Evolutionary conservation across 2,888 invertebrate genomes (phyloP), one percentile per base, ranked within the genome.

Genomic region (Zelleria hepariella): DNA sequence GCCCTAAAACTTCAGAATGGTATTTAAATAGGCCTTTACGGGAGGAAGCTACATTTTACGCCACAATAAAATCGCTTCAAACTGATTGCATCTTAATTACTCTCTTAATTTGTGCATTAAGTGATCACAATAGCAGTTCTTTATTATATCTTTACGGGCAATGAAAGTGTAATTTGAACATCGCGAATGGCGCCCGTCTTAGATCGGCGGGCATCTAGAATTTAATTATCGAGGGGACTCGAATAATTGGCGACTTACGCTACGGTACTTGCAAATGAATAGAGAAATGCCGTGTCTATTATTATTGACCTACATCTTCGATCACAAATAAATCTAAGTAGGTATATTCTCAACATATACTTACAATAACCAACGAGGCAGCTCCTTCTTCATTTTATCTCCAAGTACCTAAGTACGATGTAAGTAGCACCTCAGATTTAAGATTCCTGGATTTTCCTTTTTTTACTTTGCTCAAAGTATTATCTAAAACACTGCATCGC

Each of bases 181-280:
- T 83, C 85, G 79, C 83, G 53, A 86, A 83, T 72, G 82, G 72
- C 72, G 83, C 74, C 82, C 80, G 82, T 80, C 84, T 86, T 79
- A 82, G 80, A 84, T 81, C 80, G 82, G 83, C 70, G 82, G 80
- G 80, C 80, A 81, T 80, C 82, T 80, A 80, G 80, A 83, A 80
- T 86, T 87, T 86, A 86, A 86, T 87, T 86, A 82, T 79, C 69
- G 80, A 24, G 83, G 84, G 75, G 82, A 25, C 73, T 71, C 76
- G 73, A 82, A 87, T 86, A 82, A 87, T 85, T 85, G 84, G 83
- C 79, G 81, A 82, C 71, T 82, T 78, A 78, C 74, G 71, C 68
- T 76, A 73, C 72, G 86, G 86, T 82, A 86, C 76, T 73, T 77
- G 72, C 74, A 81, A 83, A 86, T 86, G 86, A 86, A 86, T 86